Base-by-base conservation (phyloP, 2,888 invertebrate genomes). In the Cancer borealis region DNA sequence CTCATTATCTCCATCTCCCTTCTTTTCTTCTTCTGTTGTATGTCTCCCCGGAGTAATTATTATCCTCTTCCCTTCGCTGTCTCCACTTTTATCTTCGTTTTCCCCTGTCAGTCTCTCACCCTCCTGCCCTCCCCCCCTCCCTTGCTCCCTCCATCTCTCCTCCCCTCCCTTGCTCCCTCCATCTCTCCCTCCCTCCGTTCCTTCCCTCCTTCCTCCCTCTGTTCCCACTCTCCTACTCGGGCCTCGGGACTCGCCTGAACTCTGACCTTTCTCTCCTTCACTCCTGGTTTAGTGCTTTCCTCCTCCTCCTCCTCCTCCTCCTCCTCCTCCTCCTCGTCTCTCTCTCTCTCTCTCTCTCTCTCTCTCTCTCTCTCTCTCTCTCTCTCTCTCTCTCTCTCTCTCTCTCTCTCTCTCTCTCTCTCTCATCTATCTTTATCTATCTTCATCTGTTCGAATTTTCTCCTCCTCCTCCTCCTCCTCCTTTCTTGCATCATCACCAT, bases 311-410 rank as follows among this genome's bases (percentile, higher is more conserved):
- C 17, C 47, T 21, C 8, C 17, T 5, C 10, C 26, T 21, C 26
- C 5, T 5, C 17, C 26, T n/a, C 26, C 17, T 5, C 17, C 30
- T 30, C 30, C 10, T 10, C 10, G 8, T 30, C 30, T 79, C 30
- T 79, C 79, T 88, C 47, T 49, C 49, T 46, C 49, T 88, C 88
- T 88, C 49, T 49, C 49, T 88, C 88, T 88, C 88, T 46, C 49
- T 47, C 49, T 88, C 88, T 88, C 88, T 49, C 49, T 49, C 46
- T 46, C 46, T 39, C 39, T 39, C 21, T 21, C 21, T 39, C 39
- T 88, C 46, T 46, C 21, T 88, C 21, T 88, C 46, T 46, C 45
- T 88, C 46, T 88, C 21, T 17, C 12, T 88, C 46, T 88, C 39
- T 88, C 21, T 39, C 21, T 45, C 21, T 88, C 14, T 39, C 46